A percentile compares a stretch with the other conserved stretches of the same genome.
phyloP scores from a whole-genome alignment of 2,888 invertebrate species.

The Coleophora flavipennella region DNA sequence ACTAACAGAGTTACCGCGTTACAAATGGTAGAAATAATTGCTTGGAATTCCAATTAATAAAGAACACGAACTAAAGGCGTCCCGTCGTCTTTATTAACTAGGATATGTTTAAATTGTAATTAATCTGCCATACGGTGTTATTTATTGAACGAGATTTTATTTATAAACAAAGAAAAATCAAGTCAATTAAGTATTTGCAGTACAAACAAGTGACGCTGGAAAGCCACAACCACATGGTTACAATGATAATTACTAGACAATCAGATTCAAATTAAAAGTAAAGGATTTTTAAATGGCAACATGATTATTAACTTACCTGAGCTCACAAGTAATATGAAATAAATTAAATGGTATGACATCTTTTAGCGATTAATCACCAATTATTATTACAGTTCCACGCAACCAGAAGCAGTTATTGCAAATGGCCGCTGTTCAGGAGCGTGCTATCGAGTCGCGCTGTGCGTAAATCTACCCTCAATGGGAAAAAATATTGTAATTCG shows the following conservation, averaged over 20 bases:
- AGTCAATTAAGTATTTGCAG: too few species aligned
- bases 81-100: too few species aligned
- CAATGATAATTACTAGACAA: conserved; percentile 1
- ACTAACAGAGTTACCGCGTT: too few species aligned
- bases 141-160: too few species aligned
- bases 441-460: background rate
- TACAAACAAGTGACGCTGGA: background rate
- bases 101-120: too few species aligned
- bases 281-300: background rate
- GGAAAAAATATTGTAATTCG: background rate
- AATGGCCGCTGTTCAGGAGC: too few species aligned
- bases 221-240: conserved; percentile 10
- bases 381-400: background rate
- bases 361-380: conserved; percentile 8
- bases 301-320: conserved; percentile 22
- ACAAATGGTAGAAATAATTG: too few species aligned
- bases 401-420: background rate
- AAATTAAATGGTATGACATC: conserved; percentile 24
- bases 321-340: conserved; percentile 19
- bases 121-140: too few species aligned
- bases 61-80: too few species aligned
- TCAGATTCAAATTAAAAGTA: too few species aligned
- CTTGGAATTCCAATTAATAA: background rate
- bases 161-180: too few species aligned
- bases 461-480: background rate